Percentiles rank a stretch among this genome's conserved stretches.
Evolutionary conservation across 2,113 vertebrate species (phyloP).

Genomic region (Barbus barbus): DNA sequence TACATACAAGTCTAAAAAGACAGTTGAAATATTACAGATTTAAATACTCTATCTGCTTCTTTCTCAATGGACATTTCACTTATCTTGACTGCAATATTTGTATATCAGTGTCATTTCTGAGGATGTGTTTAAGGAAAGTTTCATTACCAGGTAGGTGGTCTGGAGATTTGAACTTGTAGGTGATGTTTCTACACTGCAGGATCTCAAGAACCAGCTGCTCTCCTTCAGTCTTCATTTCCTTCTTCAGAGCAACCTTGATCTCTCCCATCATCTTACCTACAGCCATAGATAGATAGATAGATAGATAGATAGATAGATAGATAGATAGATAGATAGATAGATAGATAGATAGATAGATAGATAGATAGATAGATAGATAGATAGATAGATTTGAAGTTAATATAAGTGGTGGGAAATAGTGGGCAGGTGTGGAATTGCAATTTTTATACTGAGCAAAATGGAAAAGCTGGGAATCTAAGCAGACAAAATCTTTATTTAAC

Average conservation of each 20-base stretch:
- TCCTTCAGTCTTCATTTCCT: slow-evolving; percentile 98
- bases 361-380: too few relatives aligned
- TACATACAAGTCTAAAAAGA: slow-evolving; percentile 88
- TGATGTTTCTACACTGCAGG: slow-evolving; percentile 98
- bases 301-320: slow-evolving; percentile 53
- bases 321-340: slow-evolving; percentile 41
- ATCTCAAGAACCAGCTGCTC: slow-evolving; percentile 97
- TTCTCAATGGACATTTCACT: background rate
- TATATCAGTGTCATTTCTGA: background rate
- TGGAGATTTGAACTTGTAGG: slow-evolving; percentile 98
- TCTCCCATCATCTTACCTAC: slow-evolving; percentile 95
- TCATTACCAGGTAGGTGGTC: slow-evolving; percentile 94
- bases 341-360: slow-evolving; percentile 19
- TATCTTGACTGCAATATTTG: background rate
- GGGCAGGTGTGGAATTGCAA: background rate
- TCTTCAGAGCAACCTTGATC: slow-evolving; percentile 97
- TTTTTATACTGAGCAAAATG: background rate
- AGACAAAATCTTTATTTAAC: background rate
- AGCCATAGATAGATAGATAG: slow-evolving; percentile 45
- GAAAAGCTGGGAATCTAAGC: background rate
- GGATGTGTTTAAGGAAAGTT: background rate
- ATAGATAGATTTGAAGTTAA: too few relatives aligned
- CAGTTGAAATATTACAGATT: background rate
- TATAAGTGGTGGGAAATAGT: slow-evolving; percentile 5
- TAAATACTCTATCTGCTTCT: background rate